Conservation (phyloP, 2,113 vertebrate species). For the Axis porcinus region DNA sequence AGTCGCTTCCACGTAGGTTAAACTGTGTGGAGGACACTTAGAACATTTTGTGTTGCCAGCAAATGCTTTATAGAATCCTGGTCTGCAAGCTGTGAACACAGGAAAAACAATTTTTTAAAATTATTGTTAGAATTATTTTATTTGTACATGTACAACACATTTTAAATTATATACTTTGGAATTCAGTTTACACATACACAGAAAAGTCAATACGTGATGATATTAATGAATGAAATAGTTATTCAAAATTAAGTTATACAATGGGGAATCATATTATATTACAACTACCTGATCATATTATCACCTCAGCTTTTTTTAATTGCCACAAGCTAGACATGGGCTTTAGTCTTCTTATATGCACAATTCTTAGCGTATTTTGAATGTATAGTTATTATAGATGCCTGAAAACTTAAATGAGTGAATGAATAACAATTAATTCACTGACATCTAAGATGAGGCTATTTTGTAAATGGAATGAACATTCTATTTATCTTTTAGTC, state of each 20-base stretch:
- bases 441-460: not conserved
- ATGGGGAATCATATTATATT: not conserved
- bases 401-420: not conserved
- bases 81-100: conserved; percentile 88
- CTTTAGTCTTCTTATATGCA: not conserved
- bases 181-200: not conserved
- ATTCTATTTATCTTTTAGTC: not conserved
- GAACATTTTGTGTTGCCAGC: conserved; percentile 94
- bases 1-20: conserved; percentile 90
- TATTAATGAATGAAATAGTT: not conserved
- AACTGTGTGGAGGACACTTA: conserved; percentile 94
- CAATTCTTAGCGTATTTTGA: not conserved
- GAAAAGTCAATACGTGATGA: not conserved
- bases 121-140: not conserved
- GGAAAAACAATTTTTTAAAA: not conserved
- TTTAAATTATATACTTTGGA: not conserved
- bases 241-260: not conserved
- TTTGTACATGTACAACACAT: not conserved
- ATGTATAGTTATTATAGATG: not conserved
- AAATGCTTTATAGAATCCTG: conserved; percentile 96
- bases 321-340: not conserved
- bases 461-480: not conserved
- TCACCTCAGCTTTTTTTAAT: not conserved
- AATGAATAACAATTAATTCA: not conserved
- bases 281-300: not conserved